Conservation (phyloP, 2,113 vertebrate genomes). For the Cyanistes caeruleus region DNA sequence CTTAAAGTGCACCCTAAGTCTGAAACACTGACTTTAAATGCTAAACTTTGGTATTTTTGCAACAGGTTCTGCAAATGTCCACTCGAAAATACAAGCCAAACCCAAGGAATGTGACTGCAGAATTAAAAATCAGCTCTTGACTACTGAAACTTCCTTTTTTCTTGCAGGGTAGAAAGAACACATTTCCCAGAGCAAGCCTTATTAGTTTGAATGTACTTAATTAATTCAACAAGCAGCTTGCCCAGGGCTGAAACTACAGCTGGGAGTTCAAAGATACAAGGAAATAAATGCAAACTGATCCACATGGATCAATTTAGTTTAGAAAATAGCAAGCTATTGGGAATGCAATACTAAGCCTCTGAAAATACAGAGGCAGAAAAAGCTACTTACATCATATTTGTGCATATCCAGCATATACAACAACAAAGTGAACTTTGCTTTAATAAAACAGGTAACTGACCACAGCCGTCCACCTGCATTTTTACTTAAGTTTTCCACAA, state of each 20-base stretch:
- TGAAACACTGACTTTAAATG: not conserved
- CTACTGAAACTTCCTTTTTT: not conserved
- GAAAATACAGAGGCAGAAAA: not conserved
- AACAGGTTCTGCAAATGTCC: not conserved
- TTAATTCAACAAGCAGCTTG: not conserved
- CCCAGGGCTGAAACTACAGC: not conserved
- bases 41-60: not conserved
- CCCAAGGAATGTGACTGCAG: not conserved
- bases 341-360: not conserved
- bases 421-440: not conserved
- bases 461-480: not conserved
- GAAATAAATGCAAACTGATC: not conserved
- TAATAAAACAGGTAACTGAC: not conserved
- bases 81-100: not conserved
- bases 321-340: not conserved
- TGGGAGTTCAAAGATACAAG: not conserved
- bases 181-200: not conserved
- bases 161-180: not conserved
- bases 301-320: not conserved
- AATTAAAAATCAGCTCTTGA: not conserved
- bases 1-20: not conserved
- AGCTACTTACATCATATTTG: not conserved
- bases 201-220: not conserved
- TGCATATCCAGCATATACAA: not conserved
- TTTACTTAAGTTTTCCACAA: not conserved